Base-by-base conservation (phyloP, 2,797 vertebrate genomes). In the Amphiprion clarkii region DNA sequence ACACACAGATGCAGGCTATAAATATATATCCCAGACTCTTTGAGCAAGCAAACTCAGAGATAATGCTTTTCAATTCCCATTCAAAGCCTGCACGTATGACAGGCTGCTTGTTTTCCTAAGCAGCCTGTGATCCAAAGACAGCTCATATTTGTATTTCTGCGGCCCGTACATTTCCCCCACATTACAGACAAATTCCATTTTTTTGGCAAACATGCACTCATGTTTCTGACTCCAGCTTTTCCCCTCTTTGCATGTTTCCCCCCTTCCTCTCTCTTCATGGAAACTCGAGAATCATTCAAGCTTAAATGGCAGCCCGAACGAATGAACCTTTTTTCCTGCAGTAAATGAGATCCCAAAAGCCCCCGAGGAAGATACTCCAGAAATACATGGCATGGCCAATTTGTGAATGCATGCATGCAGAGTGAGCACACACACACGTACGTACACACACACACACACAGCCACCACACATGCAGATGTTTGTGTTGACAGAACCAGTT, bases 261-360 rank as follows among this genome's bases (percentile, higher is more conserved):
- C 60, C 33, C 14, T 76, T 72, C 29, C 31, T 76, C 76, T 59
- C 51, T 61, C 71, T 64, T 75, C 63, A 74, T 58, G 76, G 58
- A 85, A 83, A 83, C 69, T 82, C 68, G 69, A 66, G 71, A 89
- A 66, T 76, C 90, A 88, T 76, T 89, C 83, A 82, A 87, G 87
- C 92, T 89, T 89, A 91, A 93, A 91, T 90, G 88, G 83, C 82
- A 86, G 82, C 67, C 68, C 54, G 21, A 89, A 88, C 68, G 46
- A 83, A 88, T 66, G 54, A 81, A 87, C 31, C 84, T 83, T 83
- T 71, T 81, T 71, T 78, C 77, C 58, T 56, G 59, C 76, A 71
- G 79, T 90, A 91, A 92, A 91, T 89, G 85, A 93, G 82, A 87
- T 91, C 81, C 85, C 79, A 73, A 79, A 89, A 83, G 69, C 86